Percentiles rank a stretch among this genome's conserved stretches.
Conservation (phyloP, 1,140 invertebrate genomes). For the Odontomachus brunneus region DNA sequence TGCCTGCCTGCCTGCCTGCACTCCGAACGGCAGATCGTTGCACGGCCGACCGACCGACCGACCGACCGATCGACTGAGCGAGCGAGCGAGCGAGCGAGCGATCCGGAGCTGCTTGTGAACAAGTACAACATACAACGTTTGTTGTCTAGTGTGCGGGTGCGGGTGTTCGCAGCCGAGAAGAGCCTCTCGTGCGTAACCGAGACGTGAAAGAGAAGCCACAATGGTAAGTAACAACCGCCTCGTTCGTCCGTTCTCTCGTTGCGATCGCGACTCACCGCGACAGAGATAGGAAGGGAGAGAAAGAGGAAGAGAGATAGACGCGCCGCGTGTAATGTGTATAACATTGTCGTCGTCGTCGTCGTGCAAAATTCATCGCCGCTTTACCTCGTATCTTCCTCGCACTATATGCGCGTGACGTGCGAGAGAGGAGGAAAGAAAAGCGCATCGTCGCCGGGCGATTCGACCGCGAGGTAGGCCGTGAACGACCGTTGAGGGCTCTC, state of each 20-base stretch:
- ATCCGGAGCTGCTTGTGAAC: conserved; percentile 55
- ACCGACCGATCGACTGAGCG: conserved; percentile 1
- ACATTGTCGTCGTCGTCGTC: not conserved
- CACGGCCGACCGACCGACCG: not conserved
- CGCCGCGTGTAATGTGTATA: not conserved
- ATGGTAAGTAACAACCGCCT: conserved; percentile 66
- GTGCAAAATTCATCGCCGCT: too few species aligned
- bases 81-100: too few species aligned
- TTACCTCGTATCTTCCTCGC: not conserved
- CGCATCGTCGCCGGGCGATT: not conserved
- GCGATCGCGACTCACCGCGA: not conserved
- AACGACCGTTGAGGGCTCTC: not conserved
- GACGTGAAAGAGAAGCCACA: conserved; percentile 48
- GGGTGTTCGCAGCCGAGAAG: conserved; percentile 37
- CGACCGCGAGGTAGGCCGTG: not conserved
- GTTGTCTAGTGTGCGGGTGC: conserved; percentile 65
- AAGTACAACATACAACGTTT: conserved; percentile 38
- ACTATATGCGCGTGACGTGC: too few species aligned
- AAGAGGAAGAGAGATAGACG: too few species aligned
- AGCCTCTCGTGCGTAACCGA: conserved; percentile 48
- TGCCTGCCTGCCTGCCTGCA: too few species aligned
- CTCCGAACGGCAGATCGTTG: conserved; percentile 5
- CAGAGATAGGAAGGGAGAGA: too few species aligned
- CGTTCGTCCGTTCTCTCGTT: not conserved
- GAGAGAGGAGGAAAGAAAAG: not conserved